A percentile compares a stretch with the other conserved stretches of the same genome.
Conservation (phyloP, 2,888 invertebrate species). For the Trichogramma dendrolimi region DNA sequence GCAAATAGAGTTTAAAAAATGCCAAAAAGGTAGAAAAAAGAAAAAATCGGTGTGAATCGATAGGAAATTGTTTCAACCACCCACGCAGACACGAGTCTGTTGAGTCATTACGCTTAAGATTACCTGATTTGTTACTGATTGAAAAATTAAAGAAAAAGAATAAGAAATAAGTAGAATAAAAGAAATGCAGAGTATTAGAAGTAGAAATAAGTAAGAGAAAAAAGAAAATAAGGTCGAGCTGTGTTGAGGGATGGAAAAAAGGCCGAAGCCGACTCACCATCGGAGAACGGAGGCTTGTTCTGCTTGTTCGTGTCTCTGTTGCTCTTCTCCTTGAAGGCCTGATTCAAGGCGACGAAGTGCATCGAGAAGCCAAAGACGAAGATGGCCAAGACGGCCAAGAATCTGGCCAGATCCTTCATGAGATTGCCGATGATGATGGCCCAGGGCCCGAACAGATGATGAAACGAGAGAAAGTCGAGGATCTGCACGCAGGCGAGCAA, state of each 20-base stretch:
- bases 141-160: too few species aligned
- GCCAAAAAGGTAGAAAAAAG: slow-evolving; percentile 10
- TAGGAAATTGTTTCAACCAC: slow-evolving; percentile 22
- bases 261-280: slow-evolving; percentile 57
- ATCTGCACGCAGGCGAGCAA: slow-evolving; percentile 96
- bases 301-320: slow-evolving; percentile 53
- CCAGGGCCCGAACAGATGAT: slow-evolving; percentile 99
- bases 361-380: slow-evolving; percentile 99
- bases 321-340: slow-evolving; percentile 75
- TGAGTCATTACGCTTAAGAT: neutral
- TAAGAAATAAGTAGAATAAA: neutral
- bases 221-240: neutral
- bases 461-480: slow-evolving; percentile 95
- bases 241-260: neutral
- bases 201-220: neutral
- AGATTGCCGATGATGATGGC: slow-evolving; percentile 97
- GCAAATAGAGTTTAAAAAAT: slow-evolving; percentile 1
- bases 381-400: slow-evolving; percentile 93
- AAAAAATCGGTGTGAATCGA: neutral
- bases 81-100: neutral
- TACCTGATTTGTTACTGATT: neutral
- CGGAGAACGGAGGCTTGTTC: slow-evolving; percentile 61
- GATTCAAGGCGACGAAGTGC: slow-evolving; percentile 93
- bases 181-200: too few species aligned
- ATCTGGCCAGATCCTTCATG: slow-evolving; percentile 91